Evolutionary conservation across 2,888 invertebrate genomes (phyloP).

Genomic region (Malthinus flaveolus): DNA sequence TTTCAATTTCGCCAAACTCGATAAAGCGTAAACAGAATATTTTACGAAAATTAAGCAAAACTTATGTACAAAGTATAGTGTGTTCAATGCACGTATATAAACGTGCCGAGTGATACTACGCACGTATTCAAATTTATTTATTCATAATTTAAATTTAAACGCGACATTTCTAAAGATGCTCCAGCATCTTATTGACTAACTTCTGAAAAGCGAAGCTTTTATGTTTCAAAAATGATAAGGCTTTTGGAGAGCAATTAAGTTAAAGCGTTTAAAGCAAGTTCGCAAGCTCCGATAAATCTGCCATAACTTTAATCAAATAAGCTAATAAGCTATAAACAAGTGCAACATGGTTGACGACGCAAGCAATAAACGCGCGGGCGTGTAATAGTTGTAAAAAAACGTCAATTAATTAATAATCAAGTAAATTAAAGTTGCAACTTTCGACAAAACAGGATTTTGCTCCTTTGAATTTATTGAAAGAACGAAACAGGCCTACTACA

Average conservation of each 20-base stretch:
- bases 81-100: too few species aligned
- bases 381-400: too few species aligned
- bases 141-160: constrained; percentile 2
- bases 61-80: too few species aligned
- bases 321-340: constrained; percentile 22
- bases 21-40: too few species aligned
- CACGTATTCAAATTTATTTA: too few species aligned
- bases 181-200: constrained; percentile 20
- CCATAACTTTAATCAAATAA: constrained; percentile 29
- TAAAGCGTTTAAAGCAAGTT: constrained; percentile 21
- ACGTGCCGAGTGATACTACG: too few species aligned
- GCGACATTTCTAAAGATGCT: constrained; percentile 11
- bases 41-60: too few species aligned
- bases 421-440: neutral
- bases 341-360: constrained; percentile 12
- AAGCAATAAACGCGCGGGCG: constrained; percentile 17
- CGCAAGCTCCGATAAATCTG: constrained; percentile 21
- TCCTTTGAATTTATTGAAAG: too few species aligned
- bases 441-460: too few species aligned
- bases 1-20: too few species aligned
- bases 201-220: constrained; percentile 14
- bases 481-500: too few species aligned
- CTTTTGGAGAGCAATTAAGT: constrained; percentile 23
- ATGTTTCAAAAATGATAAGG: constrained; percentile 24
- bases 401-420: too few species aligned